Percentiles rank a stretch among this genome's conserved stretches.
These are phyloP conservation scores for Dipodomys stephensi DNA, from an alignment of 2,113 vertebrate genomes.

Conservation along the genomic window DNA sequence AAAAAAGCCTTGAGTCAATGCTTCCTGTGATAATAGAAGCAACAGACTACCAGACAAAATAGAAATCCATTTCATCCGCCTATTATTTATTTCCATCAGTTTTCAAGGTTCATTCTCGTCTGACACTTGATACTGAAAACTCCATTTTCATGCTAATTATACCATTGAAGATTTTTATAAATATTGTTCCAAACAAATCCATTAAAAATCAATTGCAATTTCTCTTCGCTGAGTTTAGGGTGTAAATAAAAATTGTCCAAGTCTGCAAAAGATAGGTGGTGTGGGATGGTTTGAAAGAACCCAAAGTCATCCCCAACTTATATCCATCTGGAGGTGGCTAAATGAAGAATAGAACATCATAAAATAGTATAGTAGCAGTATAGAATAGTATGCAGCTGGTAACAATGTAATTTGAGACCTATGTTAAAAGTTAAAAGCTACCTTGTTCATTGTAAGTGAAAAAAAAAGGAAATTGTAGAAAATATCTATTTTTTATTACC, in stretches of 20 bases:
- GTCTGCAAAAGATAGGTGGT: neutral
- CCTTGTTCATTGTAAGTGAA: neutral
- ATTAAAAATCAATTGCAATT: neutral
- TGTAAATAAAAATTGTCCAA: neutral
- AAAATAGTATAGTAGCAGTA: neutral
- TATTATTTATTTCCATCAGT: neutral
- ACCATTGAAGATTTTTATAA: neutral
- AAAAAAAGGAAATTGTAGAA: neutral
- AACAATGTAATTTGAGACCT: neutral
- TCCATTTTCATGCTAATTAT: neutral
- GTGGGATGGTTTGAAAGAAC: neutral
- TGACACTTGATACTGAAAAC: neutral
- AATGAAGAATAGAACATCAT: neutral
- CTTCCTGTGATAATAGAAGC: neutral
- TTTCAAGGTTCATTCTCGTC: neutral
- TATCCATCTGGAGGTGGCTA: neutral
- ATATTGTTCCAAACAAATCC: conserved; percentile 10
- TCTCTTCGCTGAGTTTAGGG: neutral
- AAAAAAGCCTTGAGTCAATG: neutral
- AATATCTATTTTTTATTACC: neutral
- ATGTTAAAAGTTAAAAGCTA: neutral
- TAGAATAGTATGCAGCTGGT: conserved; percentile 9
- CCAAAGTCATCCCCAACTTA: neutral
- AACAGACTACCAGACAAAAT: neutral
- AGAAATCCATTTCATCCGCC: neutral